Evolutionary conservation across 2,797 vertebrate genomes (phyloP), one percentile per base, ranked within the genome.

Genomic region (Tadarida brasiliensis): DNA sequence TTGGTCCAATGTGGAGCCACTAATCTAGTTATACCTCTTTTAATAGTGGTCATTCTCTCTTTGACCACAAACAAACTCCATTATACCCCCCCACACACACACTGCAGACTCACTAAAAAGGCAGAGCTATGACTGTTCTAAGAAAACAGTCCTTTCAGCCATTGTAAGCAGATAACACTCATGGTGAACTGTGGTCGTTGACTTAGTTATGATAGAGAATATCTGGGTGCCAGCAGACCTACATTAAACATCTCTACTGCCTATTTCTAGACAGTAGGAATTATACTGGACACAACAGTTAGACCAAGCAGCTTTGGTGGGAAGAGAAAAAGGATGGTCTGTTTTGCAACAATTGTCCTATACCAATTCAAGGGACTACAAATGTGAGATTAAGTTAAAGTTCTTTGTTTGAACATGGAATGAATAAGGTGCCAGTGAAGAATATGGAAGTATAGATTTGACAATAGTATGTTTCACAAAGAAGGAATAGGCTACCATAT

Each of bases 201-300:
- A 71, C 15, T 33, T 95, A 85, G 84, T 88, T 85, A 97, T 65
- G 28, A 89, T 7, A 93, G 24, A 91, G 73, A 90, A 10, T 63
- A 87, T 77, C 17, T 90, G 35, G 7, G 57, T 84, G 19, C 63
- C 61, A 80, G 67, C 74, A 90, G 47, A 63, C 44, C 63, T 88
- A 78, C 9, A 83, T 86, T 91, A 47, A 94, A 73, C n/a, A 78
- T 85, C 28, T n/a, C 2, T 87, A 51, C 54, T 91, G 49, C 24
- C 24, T 92, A 74, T 85, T 92, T 96, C 63, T 92, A 92, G 57
- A 88, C 30, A 91, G 51, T 74, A 88, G 22, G 35, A 88, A 90
- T 77, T 65, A 90, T 80, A 95, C 15, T 51, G 82, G 92, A 80
- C 11, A 94, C 68, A 96, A 26, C 4, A 77, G 24, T 74, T 90